Evolutionary conservation across 2,113 vertebrate species (phyloP).

Genomic region (Amphiprion ocellaris): DNA sequence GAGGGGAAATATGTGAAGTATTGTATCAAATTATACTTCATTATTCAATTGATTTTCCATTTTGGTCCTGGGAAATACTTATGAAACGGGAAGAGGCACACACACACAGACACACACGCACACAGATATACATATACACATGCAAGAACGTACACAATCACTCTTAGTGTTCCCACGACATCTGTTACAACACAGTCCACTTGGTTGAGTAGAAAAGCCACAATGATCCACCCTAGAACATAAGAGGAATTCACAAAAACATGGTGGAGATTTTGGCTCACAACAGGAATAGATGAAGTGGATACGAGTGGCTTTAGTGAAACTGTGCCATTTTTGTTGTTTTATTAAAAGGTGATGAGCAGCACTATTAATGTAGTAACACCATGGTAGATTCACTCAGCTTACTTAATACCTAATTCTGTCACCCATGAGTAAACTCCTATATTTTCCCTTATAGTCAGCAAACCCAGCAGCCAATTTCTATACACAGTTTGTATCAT

Average conservation of each 20-base stretch:
- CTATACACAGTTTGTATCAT: too few species aligned
- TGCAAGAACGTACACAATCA: background rate
- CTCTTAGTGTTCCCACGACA: conserved; percentile 66
- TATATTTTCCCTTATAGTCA: too few species aligned
- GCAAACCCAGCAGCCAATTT: too few species aligned
- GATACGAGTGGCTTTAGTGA: conserved; percentile 19
- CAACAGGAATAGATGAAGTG: conserved; percentile 42
- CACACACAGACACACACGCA: background rate
- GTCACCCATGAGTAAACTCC: background rate
- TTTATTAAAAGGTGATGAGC: conserved; percentile 29
- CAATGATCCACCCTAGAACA: conserved; percentile 43
- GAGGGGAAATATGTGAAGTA: conserved; percentile 45
- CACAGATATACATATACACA: background rate
- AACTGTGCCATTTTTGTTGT: conserved; percentile 5
- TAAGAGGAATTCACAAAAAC: conserved; percentile 41
- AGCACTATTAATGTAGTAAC: conserved; percentile 2
- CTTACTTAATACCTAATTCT: conserved; percentile 3
- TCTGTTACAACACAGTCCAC: conserved; percentile 58
- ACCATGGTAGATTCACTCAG: background rate
- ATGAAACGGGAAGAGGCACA: conserved; percentile 39
- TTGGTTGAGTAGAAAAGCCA: conserved; percentile 42
- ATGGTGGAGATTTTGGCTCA: conserved; percentile 17
- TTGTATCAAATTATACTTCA: conserved; percentile 61
- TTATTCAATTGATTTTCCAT: conserved; percentile 68
- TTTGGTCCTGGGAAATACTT: conserved; percentile 67